Base-by-base conservation (phyloP, 2,888 invertebrate species). In the Oconnorella tubifera region DNA sequence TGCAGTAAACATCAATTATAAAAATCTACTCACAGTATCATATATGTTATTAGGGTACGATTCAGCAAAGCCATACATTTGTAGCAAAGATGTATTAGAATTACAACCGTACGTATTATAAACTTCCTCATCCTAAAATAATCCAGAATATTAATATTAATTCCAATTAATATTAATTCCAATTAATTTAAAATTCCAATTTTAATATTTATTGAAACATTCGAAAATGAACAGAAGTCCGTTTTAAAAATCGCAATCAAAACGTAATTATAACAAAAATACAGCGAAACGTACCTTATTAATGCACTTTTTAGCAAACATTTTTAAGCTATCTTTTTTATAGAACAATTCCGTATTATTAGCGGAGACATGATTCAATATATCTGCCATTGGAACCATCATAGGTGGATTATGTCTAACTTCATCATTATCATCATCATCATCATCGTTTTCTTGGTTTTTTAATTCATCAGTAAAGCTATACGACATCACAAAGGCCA, bases 371-470 rank as follows among this genome's bases (percentile, higher is more conserved):
- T 80, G 80, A 65, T 82, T 82, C 58, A 82, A 69, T 19, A 81
- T 78, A 70, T 82, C 82, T 10, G 81, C 82, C 76, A 82, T 72
- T 0, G 82, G 81, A 1, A 82, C 81, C 80, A 82, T 82, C 76
- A 80, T 77, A 1, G 80, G 80, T n/a, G 57, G 25, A 6, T 1
- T 50, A 14, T 25, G 25, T 27, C 33, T 33, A 63, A 40, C 58
- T 23, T 66, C 69, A 14, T 70, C 72, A 14, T 71, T 74, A 40
- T 72, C 74, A 14, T 73, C 74, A 3, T 70, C 73, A n/a, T 75
- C 72, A 1, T 71, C 67, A 2, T 64, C 65, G 0, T 70, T 65
- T 1, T 59, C 58, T 3, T 62, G 6, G 62, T 63, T 2, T 78
- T 78, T 65, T 19, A 14, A 19, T 19, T 40, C 19, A 19, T 82